Conservation (phyloP, 1,140 invertebrate genomes). For the Lineus longissimus region DNA sequence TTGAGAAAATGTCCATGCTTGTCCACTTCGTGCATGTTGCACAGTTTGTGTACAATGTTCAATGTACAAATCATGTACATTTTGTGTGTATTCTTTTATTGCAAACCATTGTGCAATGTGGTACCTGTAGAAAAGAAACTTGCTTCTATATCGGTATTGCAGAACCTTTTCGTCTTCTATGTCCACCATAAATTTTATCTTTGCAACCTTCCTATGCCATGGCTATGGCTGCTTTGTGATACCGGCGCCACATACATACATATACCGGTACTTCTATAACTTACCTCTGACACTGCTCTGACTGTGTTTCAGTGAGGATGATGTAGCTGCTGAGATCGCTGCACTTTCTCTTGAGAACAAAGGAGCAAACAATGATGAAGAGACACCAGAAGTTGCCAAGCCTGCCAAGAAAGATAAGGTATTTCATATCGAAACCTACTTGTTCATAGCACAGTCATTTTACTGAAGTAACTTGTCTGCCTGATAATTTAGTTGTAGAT, state of each 20-base stretch:
- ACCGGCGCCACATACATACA: too few relatives aligned
- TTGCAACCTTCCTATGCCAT: too few relatives aligned
- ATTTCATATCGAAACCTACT: background rate
- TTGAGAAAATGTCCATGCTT: background rate
- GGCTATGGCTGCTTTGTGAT: background rate
- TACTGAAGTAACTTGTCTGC: conserved; percentile 20
- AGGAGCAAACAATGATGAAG: conserved; percentile 54
- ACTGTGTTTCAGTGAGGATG: conserved; percentile 28
- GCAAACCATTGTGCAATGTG: background rate
- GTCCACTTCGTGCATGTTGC: too few relatives aligned
- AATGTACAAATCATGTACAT: too few relatives aligned
- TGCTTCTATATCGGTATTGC: background rate
- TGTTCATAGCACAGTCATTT: background rate
- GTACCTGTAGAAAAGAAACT: background rate
- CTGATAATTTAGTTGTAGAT: background rate
- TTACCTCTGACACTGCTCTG: background rate
- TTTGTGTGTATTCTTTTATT: too few relatives aligned
- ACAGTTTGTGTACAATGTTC: too few relatives aligned
- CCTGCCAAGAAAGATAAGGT: background rate
- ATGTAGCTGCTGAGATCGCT: conserved; percentile 42
- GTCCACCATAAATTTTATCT: too few relatives aligned
- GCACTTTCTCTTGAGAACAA: conserved; percentile 21
- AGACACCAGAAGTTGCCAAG: conserved; percentile 50
- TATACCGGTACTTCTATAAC: too few relatives aligned
- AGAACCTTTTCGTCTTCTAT: too few relatives aligned